Conservation (phyloP, 2,113 vertebrate genomes). For the Rhipidura dahli region DNA sequence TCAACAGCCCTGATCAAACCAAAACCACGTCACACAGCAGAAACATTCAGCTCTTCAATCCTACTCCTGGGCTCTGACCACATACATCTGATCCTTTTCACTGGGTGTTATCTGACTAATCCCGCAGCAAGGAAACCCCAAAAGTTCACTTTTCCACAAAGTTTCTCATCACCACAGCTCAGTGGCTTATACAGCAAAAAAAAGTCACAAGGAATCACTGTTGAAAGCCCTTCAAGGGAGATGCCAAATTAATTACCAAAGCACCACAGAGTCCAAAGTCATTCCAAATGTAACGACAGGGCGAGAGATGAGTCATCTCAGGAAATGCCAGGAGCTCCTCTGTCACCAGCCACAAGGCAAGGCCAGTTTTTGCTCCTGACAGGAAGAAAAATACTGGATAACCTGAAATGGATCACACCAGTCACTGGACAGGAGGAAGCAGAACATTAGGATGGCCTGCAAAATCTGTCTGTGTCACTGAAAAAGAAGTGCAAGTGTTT, state of each 20-base stretch:
- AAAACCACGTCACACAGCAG: neutral
- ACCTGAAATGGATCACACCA: neutral
- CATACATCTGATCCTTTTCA: neutral
- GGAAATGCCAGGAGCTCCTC: constrained; percentile 49
- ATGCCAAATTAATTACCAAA: constrained; percentile 13
- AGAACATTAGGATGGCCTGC: neutral
- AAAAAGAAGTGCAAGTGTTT: neutral
- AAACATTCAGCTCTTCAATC: neutral
- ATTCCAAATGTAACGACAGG: neutral
- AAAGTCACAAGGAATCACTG: neutral
- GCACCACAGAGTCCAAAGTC: neutral
- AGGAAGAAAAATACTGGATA: constrained; percentile 5
- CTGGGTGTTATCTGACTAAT: neutral
- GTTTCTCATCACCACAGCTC: neutral
- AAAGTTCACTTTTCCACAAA: neutral
- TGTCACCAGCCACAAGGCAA: constrained; percentile 21
- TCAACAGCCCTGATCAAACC: neutral
- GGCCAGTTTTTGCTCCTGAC: neutral
- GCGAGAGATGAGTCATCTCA: constrained; percentile 9
- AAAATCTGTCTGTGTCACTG: neutral
- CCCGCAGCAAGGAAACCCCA: neutral
- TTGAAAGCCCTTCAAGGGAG: neutral
- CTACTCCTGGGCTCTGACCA: neutral
- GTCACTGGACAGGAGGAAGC: neutral
- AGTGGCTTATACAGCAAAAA: neutral